phyloP scores from a whole-genome alignment of 2,113 vertebrate species.

The Tyto alba region DNA sequence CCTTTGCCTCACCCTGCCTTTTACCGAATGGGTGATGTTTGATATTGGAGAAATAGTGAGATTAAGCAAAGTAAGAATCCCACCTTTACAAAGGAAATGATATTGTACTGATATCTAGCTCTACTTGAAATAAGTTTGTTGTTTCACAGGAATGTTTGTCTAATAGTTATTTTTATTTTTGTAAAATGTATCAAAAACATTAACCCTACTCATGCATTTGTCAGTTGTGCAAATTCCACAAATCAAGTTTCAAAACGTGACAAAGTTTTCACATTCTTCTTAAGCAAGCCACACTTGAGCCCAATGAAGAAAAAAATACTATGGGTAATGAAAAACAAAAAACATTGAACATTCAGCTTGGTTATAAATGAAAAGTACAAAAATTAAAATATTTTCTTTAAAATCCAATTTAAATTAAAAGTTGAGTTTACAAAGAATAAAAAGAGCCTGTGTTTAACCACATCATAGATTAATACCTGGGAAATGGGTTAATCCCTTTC shows the following conservation, averaged over 20 bases:
- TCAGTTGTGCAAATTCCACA: neutral
- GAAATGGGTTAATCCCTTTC: neutral
- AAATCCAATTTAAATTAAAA: neutral
- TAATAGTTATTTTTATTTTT: neutral
- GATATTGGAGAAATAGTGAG: neutral
- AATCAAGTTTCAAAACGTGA: neutral
- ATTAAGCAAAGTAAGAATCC: neutral
- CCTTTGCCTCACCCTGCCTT: neutral
- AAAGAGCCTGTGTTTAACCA: neutral
- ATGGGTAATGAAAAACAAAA: neutral
- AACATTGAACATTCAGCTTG: neutral
- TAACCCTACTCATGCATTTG: neutral
- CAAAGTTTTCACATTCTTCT: neutral
- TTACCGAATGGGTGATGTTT: neutral
- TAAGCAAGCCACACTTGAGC: neutral
- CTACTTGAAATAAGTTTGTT: neutral
- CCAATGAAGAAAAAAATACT: neutral
- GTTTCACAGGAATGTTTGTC: neutral
- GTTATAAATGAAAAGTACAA: neutral
- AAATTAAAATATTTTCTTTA: neutral
- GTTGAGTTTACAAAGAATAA: neutral
- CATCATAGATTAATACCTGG: neutral
- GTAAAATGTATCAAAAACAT: neutral
- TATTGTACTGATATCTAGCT: neutral
- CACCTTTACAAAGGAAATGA: neutral